These are phyloP conservation scores for Dolichopus griseipennis DNA, from an alignment of 2,888 invertebrate species.

Conservation along the genomic window DNA sequence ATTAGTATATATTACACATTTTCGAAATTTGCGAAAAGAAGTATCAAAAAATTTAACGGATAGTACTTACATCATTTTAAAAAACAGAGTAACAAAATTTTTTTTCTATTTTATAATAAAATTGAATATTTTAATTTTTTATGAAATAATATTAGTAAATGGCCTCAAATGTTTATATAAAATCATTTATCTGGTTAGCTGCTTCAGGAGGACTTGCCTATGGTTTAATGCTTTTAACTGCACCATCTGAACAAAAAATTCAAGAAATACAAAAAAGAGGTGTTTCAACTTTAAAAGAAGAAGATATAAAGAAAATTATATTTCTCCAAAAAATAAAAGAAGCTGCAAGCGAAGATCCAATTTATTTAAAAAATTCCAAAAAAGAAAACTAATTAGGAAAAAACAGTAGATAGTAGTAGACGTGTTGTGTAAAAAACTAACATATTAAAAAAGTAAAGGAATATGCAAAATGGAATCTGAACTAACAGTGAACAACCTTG, in stretches of 20 bases:
- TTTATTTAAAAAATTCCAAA: slow-evolving; percentile 26
- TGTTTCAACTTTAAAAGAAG: slow-evolving; percentile 23
- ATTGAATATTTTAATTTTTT: slow-evolving; percentile 17
- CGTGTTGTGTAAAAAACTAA: not conserved
- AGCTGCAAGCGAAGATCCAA: slow-evolving; percentile 28
- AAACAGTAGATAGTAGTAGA: not conserved
- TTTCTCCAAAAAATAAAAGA: slow-evolving; percentile 35
- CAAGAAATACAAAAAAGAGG: slow-evolving; percentile 30
- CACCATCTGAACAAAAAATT: slow-evolving; percentile 45
- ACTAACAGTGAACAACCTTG: not conserved
- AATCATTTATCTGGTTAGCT: slow-evolving; percentile 51
- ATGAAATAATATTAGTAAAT: slow-evolving; percentile 26
- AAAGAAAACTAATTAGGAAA: not conserved
- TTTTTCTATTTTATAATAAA: slow-evolving; percentile 19
- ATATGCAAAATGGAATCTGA: slow-evolving; percentile 3
- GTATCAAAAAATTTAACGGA: not conserved
- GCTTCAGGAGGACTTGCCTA: slow-evolving; percentile 54
- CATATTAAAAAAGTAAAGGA: not conserved
- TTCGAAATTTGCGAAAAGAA: slow-evolving; percentile 8
- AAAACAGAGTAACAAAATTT: slow-evolving; percentile 11
- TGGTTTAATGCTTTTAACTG: slow-evolving; percentile 49
- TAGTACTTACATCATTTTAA: slow-evolving; percentile 5
- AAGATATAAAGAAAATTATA: slow-evolving; percentile 32
- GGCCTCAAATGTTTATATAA: slow-evolving; percentile 37
- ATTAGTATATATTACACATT: not conserved